These are phyloP conservation scores for Dyspetes luteomarginatus DNA, from an alignment of 2,888 invertebrate species.

Conservation along the genomic window DNA sequence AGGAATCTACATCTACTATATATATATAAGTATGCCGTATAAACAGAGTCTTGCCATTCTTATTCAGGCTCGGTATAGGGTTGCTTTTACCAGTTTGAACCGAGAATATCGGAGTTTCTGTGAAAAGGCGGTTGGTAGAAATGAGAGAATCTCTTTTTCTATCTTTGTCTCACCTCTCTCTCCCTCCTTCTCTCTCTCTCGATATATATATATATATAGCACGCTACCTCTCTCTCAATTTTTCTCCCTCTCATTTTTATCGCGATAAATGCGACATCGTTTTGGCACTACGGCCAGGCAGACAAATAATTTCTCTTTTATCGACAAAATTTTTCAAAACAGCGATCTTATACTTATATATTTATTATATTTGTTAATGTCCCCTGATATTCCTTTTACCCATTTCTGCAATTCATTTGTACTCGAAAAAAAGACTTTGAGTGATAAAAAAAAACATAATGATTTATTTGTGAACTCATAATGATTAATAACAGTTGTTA, in stretches of 20 bases:
- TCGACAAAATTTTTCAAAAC: neutral
- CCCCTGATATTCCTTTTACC: neutral
- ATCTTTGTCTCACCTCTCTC: neutral
- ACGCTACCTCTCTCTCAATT: neutral
- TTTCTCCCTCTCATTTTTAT: neutral
- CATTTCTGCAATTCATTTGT: neutral
- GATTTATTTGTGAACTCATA: neutral
- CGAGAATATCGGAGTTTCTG: neutral
- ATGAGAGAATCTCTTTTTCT: slow-evolving; percentile 1
- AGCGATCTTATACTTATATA: neutral
- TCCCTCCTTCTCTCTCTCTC: neutral
- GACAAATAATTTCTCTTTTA: slow-evolving; percentile 1
- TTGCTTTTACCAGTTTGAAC: neutral
- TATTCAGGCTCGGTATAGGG: neutral
- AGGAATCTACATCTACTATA: neutral
- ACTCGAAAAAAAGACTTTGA: neutral
- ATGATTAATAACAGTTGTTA: neutral
- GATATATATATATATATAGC: slow-evolving; percentile 16
- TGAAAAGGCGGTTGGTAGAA: neutral
- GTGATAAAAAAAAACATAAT: neutral
- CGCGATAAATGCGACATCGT: slow-evolving; percentile 1
- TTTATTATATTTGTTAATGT: neutral
- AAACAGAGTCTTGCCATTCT: neutral
- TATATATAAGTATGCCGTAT: neutral
- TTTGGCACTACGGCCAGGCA: neutral